Conservation (phyloP, 2,888 invertebrate genomes). For the Eilema caniola region DNA sequence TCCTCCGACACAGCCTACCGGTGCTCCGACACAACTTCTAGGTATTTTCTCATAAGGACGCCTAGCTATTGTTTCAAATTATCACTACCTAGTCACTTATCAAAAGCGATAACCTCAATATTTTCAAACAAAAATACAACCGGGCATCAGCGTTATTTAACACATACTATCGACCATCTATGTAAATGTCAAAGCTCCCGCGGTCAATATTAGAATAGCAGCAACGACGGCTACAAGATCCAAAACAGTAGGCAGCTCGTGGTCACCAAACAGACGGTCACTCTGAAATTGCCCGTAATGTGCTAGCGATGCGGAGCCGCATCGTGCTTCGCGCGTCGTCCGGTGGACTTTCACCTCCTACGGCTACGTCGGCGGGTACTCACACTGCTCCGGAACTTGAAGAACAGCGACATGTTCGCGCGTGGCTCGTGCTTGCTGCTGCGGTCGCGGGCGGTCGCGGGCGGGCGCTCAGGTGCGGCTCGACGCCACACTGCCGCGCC, state of each 20-base stretch:
- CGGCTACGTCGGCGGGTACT: constrained; percentile 60
- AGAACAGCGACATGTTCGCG: constrained; percentile 80
- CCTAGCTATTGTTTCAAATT: neutral
- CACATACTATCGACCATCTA: neutral
- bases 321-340: neutral
- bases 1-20: neutral
- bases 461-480: constrained; percentile 53
- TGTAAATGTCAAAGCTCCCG: neutral
- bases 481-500: constrained; percentile 22
- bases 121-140: neutral
- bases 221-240: neutral
- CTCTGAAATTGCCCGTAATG: neutral
- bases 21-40: neutral
- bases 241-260: neutral
- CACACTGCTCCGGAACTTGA: constrained; percentile 85
- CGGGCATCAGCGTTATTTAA: neutral
- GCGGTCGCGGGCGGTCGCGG: constrained; percentile 55
- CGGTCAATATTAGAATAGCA: neutral
- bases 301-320: too few relatives aligned
- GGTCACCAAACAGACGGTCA: neutral
- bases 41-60: neutral
- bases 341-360: too few relatives aligned
- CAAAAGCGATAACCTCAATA: neutral
- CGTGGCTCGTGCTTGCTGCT: constrained; percentile 23
- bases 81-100: neutral